Conservation (phyloP, 2,113 vertebrate genomes). For the Tupaia tana region DNA sequence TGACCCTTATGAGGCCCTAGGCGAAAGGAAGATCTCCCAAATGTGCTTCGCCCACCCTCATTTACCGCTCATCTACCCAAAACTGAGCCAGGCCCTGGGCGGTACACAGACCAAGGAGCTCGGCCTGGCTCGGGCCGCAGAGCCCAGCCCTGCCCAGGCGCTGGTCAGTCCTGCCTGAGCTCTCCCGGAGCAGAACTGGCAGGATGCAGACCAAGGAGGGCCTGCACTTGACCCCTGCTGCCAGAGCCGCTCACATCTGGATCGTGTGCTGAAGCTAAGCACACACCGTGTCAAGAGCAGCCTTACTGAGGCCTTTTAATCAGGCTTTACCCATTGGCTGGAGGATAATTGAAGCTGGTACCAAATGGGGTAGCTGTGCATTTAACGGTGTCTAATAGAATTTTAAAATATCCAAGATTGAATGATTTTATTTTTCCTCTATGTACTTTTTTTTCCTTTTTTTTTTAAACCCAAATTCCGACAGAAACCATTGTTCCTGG, state of each 20-base stretch:
- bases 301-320: neutral
- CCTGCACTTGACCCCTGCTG: neutral
- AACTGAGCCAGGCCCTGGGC: neutral
- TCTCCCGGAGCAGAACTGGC: too few species aligned
- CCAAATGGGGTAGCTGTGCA: neutral
- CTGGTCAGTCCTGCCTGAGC: neutral
- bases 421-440: conserved; percentile 41
- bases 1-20: neutral
- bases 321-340: neutral
- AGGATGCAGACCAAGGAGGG: neutral
- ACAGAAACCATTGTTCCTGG: conserved; percentile 19
- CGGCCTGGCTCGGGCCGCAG: neutral
- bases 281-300: neutral
- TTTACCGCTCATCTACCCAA: fast-evolving
- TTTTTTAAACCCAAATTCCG: neutral
- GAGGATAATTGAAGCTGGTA: neutral
- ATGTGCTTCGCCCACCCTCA: too few species aligned
- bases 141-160: neutral
- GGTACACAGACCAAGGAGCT: fast-evolving
- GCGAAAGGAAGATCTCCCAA: neutral
- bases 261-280: neutral
- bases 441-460: neutral
- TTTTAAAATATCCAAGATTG: neutral
- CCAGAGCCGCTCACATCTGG: neutral
- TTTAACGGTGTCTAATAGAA: neutral